Base-by-base conservation (phyloP, 1,140 invertebrate genomes). In the Bombus cullumanus region DNA sequence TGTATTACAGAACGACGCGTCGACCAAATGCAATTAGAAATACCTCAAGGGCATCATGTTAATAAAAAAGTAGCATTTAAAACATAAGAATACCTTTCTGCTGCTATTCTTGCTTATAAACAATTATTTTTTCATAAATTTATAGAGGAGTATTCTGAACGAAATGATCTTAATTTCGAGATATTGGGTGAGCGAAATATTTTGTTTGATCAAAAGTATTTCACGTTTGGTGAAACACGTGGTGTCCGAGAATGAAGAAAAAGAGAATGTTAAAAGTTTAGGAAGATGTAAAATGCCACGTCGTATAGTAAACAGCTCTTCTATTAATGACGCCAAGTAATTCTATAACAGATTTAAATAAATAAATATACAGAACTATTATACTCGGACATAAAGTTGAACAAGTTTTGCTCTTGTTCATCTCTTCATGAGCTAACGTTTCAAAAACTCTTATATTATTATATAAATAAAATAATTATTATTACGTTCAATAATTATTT, bases 191-290 rank as follows among this genome's bases (percentile, higher is more conserved):
- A 8, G n/a, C 2, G 22, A 86, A 43, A 53, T 84, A 47, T 39
- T 28, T 3, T 15, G 8, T 4, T 31, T 59, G 34, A 64, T 86
- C 15, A n/a, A 41, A 15, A 4, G 3, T 9, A 86, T 86, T 1
- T 83, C 57, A 0, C 2, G 13, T 53, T 57, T 57, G 57, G n/a
- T 76, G 12, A 39, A 77, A 31, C 31, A 31, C 6, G 34, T 41
- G 3, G 41, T 64, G 18, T 13, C 18, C 4, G 43, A 71, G 1
- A 64, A 66, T 18, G 68, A 83, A 28, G 74, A 86, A 3, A 86
- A 86, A 37, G 81, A 86, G n/a, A 83, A 86, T 6, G 53, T 84
- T 34, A 25, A 8, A n/a, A 28, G 37, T 22, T 31, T 9, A 31
- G 43, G 18, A n/a, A 75, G 18, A 53, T 53, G 25, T 25, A 83